Conservation (phyloP, 2,888 invertebrate species). For the Machimus rusticus region DNA sequence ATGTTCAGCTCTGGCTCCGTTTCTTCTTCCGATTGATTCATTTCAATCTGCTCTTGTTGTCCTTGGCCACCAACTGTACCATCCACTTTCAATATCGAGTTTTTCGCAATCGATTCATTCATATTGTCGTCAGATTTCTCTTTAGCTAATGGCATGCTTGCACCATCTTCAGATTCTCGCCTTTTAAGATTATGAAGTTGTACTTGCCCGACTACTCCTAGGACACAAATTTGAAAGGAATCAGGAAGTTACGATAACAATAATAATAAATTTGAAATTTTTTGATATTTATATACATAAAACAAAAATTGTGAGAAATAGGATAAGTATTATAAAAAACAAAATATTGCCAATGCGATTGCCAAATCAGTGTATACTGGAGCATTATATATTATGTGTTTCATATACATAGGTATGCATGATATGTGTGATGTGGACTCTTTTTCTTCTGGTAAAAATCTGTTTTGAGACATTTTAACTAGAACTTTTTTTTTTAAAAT, state of each 20-base stretch:
- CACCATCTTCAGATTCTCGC: constrained; percentile 4
- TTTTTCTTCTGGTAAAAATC: too few species aligned
- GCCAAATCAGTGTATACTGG: background rate
- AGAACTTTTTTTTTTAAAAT: too few species aligned
- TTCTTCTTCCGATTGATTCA: background rate
- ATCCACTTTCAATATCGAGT: background rate
- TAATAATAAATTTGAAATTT: too few species aligned
- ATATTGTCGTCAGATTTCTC: background rate
- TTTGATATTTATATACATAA: too few species aligned
- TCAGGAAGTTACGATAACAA: background rate
- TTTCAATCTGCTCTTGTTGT: background rate
- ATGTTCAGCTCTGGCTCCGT: background rate
- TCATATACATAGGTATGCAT: too few species aligned
- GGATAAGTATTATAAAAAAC: background rate
- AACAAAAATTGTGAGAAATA: too few species aligned
- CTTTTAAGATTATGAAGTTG: background rate
- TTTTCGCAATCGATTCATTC: background rate
- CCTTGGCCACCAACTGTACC: background rate
- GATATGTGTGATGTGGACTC: too few species aligned
- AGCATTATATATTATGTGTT: too few species aligned
- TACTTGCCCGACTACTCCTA: background rate
- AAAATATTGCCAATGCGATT: background rate
- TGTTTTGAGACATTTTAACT: too few species aligned
- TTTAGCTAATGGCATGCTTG: background rate
- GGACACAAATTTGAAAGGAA: background rate